Percentiles rank a stretch among this genome's conserved stretches.
Evolutionary conservation across 1,140 invertebrate species (phyloP).

Genomic region (Sinonovacula constricta): DNA sequence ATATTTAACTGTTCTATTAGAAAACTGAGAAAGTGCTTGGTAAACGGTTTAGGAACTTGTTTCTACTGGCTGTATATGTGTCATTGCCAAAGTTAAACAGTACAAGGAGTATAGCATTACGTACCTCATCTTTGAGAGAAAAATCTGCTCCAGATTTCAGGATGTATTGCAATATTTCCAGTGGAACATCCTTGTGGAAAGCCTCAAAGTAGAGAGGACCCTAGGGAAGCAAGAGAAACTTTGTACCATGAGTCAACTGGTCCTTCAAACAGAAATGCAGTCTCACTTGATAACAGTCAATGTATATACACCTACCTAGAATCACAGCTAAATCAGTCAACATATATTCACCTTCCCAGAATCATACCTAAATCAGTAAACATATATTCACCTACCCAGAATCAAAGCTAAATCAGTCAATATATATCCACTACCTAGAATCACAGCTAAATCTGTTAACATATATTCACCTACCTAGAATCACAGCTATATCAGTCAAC

Average conservation of each 20-base stretch:
- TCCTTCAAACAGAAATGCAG: not conserved
- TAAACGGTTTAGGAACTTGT: too few species aligned
- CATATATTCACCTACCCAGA: too few species aligned
- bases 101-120: not conserved
- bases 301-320: not conserved
- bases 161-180: slow-evolving; percentile 66
- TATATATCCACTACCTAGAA: not conserved
- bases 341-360: too few species aligned
- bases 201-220: slow-evolving; percentile 72
- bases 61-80: too few species aligned
- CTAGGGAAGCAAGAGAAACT: slow-evolving; percentile 47
- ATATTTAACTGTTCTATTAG: too few species aligned
- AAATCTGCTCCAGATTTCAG: slow-evolving; percentile 64
- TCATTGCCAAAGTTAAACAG: too few species aligned
- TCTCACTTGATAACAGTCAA: not conserved
- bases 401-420: not conserved
- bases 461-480: too few species aligned
- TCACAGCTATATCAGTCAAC: too few species aligned
- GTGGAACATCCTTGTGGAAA: slow-evolving; percentile 54
- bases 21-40: too few species aligned
- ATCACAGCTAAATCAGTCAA: not conserved
- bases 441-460: too few species aligned
- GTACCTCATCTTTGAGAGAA: slow-evolving; percentile 69
- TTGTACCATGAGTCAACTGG: not conserved
- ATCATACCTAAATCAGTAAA: too few species aligned